A percentile compares a stretch with the other conserved stretches of the same genome.
Conservation (phyloP, 2,797 vertebrate species). For the Onychomys arenicola region DNA sequence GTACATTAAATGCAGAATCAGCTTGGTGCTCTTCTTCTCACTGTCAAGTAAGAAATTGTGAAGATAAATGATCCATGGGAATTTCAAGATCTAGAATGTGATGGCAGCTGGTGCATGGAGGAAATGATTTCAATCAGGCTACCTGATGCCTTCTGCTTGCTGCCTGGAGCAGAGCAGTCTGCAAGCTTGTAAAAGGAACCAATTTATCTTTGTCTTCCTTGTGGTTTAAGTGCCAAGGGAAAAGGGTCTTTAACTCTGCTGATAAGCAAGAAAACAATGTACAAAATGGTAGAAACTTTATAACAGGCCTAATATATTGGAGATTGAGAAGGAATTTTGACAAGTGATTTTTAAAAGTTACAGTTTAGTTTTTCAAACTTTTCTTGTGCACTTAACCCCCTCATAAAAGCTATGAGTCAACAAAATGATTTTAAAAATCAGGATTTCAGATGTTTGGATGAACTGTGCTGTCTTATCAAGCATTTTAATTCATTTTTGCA, state of each 20-base stretch:
- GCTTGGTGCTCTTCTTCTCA: constrained; percentile 53
- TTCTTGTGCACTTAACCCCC: constrained; percentile 52
- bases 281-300: constrained; percentile 52
- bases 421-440: background rate
- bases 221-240: background rate
- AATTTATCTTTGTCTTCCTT: constrained; percentile 71
- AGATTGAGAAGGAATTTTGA: constrained; percentile 49
- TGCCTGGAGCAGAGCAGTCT: constrained; percentile 38
- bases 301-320: constrained; percentile 25
- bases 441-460: constrained; percentile 65
- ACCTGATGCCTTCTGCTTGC: constrained; percentile 71
- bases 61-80: constrained; percentile 75
- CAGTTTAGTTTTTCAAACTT: background rate
- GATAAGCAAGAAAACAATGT: constrained; percentile 50
- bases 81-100: constrained; percentile 70
- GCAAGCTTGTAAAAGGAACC: constrained; percentile 46
- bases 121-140: constrained; percentile 72
- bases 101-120: constrained; percentile 70
- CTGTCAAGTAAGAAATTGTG: constrained; percentile 75
- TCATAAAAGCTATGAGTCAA: constrained; percentile 55
- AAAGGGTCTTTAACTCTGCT: constrained; percentile 38
- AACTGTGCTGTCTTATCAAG: background rate
- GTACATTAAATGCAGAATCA: constrained; percentile 67
- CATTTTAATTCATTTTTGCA: constrained; percentile 59
- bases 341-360: constrained; percentile 57